Percentiles rank a stretch among this genome's conserved stretches.
Conservation (phyloP, 30 jellyfish, hydroid and myxozoan species). For the Cassiopea xamachana region DNA sequence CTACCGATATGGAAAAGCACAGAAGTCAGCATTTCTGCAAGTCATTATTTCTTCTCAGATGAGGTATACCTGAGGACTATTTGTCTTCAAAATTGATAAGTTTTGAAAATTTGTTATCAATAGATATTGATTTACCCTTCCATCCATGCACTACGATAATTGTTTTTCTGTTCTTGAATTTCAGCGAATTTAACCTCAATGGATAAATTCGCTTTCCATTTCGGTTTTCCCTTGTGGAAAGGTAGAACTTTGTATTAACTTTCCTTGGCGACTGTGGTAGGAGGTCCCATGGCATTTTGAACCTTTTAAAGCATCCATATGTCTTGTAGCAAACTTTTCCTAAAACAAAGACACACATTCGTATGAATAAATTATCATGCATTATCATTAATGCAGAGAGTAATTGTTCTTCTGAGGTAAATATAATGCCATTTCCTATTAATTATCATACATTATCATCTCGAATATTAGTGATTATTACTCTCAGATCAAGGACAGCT, state of each 20-base stretch:
- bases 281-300: slow-evolving; percentile 34
- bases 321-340: slow-evolving; percentile 68
- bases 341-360: neutral
- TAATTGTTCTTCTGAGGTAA: too few species aligned
- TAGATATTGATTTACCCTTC: slow-evolving; percentile 44
- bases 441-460: too few species aligned
- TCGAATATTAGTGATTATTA: too few species aligned
- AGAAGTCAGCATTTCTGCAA: too few species aligned
- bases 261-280: slow-evolving; percentile 72
- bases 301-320: slow-evolving; percentile 88
- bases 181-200: slow-evolving; percentile 26
- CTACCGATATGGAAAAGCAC: too few species aligned
- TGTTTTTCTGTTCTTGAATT: slow-evolving; percentile 63
- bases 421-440: too few species aligned
- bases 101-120: too few species aligned
- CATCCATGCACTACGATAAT: slow-evolving; percentile 87
- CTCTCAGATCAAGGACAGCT: too few species aligned
- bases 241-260: slow-evolving; percentile 53
- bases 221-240: slow-evolving; percentile 54
- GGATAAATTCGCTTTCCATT: slow-evolving; percentile 29
- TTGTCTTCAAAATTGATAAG: too few species aligned
- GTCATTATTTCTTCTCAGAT: too few species aligned
- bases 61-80: too few species aligned
- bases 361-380: neutral
- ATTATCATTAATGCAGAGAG: neutral